Base-by-base conservation (phyloP, 2,797 vertebrate species). In the Scyliorhinus canicula region DNA sequence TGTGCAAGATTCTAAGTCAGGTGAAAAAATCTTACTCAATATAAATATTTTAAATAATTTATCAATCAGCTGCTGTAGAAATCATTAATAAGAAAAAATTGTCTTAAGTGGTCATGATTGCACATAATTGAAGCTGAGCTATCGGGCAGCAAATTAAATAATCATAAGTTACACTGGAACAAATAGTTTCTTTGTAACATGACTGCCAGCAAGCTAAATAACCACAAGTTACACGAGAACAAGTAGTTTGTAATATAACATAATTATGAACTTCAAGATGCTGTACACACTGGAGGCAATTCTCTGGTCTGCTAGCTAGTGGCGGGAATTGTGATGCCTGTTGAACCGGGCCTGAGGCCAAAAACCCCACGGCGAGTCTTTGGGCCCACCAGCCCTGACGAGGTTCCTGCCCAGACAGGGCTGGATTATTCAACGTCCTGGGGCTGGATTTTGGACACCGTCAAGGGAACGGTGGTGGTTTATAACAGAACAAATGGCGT, bases 1-100 rank as follows among this genome's bases (percentile, higher is more conserved):
- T 57, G 96, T 96, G 44, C 96, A 95, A 95, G 90, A 96, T 9
- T 93, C 95, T 95, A 96, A 97, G 96, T 69, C 63, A 95, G 95
- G 95, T 96, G 95, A 24, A 95, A 63, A 7, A 95, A 95, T 95
- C n/a, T 79, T 14, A 95, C 47, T 44, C 40, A 0, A 40, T 82
- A 9, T 82, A 95, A 95, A 90, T 65, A 47, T 82, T 94, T 91
- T 95, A 77, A 28, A 44, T 84, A 71, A 55, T 95, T 95, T 95
- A 28, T 63, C 26, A 63, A 35, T 65, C 60, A 65, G 57, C 88
- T 50, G 24, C 40, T 24, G 5, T 67, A 44, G 63, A 93, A 93
- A 67, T 93, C 40, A 14, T 93, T 93, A 93, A 91, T 91, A 40
- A 55, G 84, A 86, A 86, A n/a, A 86, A 86, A 40, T 79, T 79